Evolutionary conservation across 2,888 invertebrate species (phyloP), one percentile per base, ranked within the genome.

Genomic region (Lissocephala sabroskyi): DNA sequence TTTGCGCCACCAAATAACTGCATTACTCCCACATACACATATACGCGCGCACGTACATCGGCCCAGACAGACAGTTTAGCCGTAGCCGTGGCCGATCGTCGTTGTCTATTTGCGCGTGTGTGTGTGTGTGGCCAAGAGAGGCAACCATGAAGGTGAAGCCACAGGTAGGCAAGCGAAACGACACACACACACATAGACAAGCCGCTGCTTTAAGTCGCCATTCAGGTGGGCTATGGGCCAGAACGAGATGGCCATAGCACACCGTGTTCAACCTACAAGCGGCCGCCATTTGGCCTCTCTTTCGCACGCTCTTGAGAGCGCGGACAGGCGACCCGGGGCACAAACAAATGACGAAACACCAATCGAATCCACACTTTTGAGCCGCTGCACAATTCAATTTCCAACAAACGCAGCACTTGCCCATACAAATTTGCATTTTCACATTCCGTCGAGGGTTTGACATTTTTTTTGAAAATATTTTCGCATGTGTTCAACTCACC

Each of bases 141-240:
- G 46, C 44, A n/a, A n/a, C n/a, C 40, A 44, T 42, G 55, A 70
- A 23, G 23, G 51, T 47, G 52, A 53, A 65, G 65, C 70, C 62
- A 67, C 74, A 76, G 59, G 70, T 75, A 63, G 56, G 53, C 49
- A 65, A 45, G 49, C 13, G 45, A 49, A 37, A 56, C 35, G 46
- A 59, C 17, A 19, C 40, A 36, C 6, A 16, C 37, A 48, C 37
- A 19, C 28, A 32, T n/a, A 33, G 19, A 40, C 37, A 28, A 23
- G 18, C 33, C 37, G n/a, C n/a, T n/a, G n/a, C n/a, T n/a, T n/a
- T n/a, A n/a, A n/a, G n/a, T n/a, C n/a, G n/a, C n/a, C 14, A 40
- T 40, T 28, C 26, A 9, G 5, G 2, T 40, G 3, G 36, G 9
- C 11, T 42, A 46, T 62, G 62, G 45, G 65, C 6, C 14, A 57